Conservation (phyloP, 2,113 vertebrate genomes). For the Myodes glareolus region DNA sequence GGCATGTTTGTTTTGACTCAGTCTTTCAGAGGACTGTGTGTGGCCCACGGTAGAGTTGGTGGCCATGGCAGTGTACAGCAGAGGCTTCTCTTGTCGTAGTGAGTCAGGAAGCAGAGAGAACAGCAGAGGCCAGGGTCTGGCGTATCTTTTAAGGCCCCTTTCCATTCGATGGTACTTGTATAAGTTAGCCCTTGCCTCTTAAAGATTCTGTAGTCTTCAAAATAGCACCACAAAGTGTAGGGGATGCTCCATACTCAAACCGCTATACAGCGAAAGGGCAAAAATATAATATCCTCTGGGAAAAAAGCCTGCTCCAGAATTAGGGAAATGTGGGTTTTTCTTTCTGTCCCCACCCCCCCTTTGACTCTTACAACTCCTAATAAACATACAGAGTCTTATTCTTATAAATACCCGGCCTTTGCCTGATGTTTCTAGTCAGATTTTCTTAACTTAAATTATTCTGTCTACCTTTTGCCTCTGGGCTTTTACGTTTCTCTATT, state of each 20-base stretch:
- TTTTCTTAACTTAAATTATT: too few relatives aligned
- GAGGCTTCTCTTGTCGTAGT: background rate
- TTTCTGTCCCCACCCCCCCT: too few relatives aligned
- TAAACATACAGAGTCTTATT: too few relatives aligned
- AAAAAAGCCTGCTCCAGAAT: background rate
- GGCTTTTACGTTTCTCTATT: too few relatives aligned
- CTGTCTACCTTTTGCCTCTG: too few relatives aligned
- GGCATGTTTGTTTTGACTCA: background rate
- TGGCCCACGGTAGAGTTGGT: background rate
- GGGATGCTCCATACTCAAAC: background rate
- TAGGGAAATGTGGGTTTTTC: background rate
- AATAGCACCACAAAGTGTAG: background rate
- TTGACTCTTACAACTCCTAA: too few relatives aligned
- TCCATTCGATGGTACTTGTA: background rate
- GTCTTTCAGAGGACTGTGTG: background rate
- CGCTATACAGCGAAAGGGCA: background rate
- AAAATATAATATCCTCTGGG: background rate
- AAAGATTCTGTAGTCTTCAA: background rate
- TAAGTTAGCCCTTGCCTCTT: background rate
- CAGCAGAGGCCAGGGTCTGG: too few relatives aligned
- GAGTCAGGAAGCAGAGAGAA: background rate
- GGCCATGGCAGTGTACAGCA: background rate
- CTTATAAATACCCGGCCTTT: too few relatives aligned
- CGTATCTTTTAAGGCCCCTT: background rate
- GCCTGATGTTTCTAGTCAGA: too few relatives aligned